Percentiles rank a stretch among this genome's conserved stretches.
Evolutionary conservation across 2,113 vertebrate genomes (phyloP).

Genomic region (Phoxinus phoxinus): DNA sequence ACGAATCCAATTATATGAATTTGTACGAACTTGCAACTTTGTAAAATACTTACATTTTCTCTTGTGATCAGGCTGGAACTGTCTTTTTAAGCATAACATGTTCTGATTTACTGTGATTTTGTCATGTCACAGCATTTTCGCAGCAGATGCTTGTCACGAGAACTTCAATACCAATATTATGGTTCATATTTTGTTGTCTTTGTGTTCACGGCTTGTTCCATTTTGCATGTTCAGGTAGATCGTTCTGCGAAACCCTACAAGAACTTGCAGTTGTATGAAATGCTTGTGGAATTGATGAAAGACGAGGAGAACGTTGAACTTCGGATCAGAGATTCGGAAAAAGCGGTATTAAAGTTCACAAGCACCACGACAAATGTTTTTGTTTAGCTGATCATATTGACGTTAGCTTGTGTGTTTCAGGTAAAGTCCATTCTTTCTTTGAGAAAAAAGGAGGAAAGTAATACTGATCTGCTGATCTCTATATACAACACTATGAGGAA

Average conservation of each 20-base stretch:
- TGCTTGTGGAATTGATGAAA: conserved; percentile 72
- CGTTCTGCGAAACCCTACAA: conserved; percentile 68
- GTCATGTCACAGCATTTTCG: not conserved
- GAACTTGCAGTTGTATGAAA: conserved; percentile 70
- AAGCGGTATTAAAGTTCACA: conserved; percentile 75
- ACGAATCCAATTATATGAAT: too few species aligned
- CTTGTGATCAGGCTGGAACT: not conserved
- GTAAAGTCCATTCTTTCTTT: conserved; percentile 75
- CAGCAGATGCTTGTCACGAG: not conserved
- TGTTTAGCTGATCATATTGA: not conserved
- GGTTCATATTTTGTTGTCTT: not conserved
- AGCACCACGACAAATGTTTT: not conserved
- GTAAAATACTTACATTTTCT: not conserved
- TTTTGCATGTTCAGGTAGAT: conserved; percentile 76
- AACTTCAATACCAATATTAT: not conserved
- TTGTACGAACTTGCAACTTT: too few species aligned
- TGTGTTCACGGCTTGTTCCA: not conserved
- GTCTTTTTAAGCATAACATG: too few species aligned
- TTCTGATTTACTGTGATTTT: too few species aligned
- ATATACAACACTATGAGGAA: conserved; percentile 75
- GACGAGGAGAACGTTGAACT: conserved; percentile 70
- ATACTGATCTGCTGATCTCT: conserved; percentile 70
- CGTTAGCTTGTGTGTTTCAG: conserved; percentile 65
- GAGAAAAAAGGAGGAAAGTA: conserved; percentile 75
- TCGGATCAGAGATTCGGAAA: conserved; percentile 72